Evolutionary conservation across 2,797 vertebrate genomes (phyloP).

Genomic region (Otolemur crassicaudatus): DNA sequence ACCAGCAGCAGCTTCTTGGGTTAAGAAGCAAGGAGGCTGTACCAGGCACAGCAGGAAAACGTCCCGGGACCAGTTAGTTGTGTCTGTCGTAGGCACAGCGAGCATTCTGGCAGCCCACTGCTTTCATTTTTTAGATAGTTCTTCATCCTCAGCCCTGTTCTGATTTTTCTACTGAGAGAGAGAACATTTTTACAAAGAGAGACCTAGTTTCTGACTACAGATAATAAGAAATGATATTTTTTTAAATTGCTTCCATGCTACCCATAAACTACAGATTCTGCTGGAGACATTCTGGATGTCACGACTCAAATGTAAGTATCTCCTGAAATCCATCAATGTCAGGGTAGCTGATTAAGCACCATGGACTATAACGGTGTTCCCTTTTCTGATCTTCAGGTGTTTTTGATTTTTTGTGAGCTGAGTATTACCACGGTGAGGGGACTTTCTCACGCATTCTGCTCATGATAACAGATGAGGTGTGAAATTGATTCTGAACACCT

Average conservation of each 20-base stretch:
- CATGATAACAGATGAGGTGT: slow-evolving; percentile 84
- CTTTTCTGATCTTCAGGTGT: slow-evolving; percentile 82
- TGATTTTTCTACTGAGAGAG: not conserved
- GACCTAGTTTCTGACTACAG: not conserved
- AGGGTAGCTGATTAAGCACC: slow-evolving; percentile 78
- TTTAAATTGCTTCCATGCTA: slow-evolving; percentile 46
- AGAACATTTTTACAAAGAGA: slow-evolving; percentile 18
- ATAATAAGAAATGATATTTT: slow-evolving; percentile 69
- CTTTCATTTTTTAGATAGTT: not conserved
- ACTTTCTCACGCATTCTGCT: slow-evolving; percentile 79
- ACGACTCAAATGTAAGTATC: slow-evolving; percentile 74
- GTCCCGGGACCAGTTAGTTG: not conserved
- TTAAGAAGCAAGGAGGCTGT: not conserved
- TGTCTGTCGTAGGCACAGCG: not conserved
- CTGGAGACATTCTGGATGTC: slow-evolving; percentile 56
- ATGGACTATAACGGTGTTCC: slow-evolving; percentile 76
- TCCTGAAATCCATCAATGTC: slow-evolving; percentile 80
- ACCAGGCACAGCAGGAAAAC: not conserved
- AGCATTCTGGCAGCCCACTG: not conserved
- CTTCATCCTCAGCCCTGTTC: not conserved
- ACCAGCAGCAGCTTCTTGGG: not conserved
- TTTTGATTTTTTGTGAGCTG: slow-evolving; percentile 80
- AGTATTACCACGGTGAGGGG: slow-evolving; percentile 75
- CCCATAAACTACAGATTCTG: slow-evolving; percentile 48
- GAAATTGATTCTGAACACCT: slow-evolving; percentile 84